These are phyloP conservation scores for Lumbricus terrestris DNA, from an alignment of 2,888 invertebrate genomes.

Conservation along the genomic window DNA sequence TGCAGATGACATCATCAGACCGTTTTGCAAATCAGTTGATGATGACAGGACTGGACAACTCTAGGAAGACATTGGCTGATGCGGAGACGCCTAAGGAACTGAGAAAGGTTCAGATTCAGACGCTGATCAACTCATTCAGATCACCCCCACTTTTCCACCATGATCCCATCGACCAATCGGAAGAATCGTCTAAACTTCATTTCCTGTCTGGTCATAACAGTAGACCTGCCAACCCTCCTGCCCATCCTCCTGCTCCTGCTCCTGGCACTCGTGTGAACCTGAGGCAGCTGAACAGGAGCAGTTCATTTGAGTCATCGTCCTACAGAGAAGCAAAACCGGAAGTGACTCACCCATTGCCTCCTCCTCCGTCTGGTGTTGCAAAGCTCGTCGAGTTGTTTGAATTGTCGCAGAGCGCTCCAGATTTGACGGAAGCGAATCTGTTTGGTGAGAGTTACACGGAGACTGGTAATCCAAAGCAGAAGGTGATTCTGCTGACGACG, in stretches of 20 bases:
- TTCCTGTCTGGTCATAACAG: not conserved
- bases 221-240: too few relatives aligned
- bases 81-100: not conserved
- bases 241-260: not conserved
- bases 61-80: not conserved
- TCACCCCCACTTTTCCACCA: not conserved
- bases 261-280: not conserved
- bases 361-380: constrained; percentile 46
- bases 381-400: constrained; percentile 48
- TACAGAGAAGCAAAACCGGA: constrained; percentile 13
- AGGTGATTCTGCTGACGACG: too few relatives aligned
- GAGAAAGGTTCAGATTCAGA: not conserved
- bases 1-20: not conserved
- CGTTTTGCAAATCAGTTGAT: not conserved
- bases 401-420: constrained; percentile 50
- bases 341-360: constrained; percentile 39
- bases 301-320: constrained; percentile 20
- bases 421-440: constrained; percentile 41
- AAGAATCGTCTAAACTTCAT: not conserved
- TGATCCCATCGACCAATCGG: not conserved
- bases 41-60: not conserved
- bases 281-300: constrained; percentile 19
- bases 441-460: constrained; percentile 21
- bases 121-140: not conserved
- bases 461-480: not conserved